Base-by-base conservation (phyloP, 2,888 invertebrate species). In the Patella pellucida region DNA sequence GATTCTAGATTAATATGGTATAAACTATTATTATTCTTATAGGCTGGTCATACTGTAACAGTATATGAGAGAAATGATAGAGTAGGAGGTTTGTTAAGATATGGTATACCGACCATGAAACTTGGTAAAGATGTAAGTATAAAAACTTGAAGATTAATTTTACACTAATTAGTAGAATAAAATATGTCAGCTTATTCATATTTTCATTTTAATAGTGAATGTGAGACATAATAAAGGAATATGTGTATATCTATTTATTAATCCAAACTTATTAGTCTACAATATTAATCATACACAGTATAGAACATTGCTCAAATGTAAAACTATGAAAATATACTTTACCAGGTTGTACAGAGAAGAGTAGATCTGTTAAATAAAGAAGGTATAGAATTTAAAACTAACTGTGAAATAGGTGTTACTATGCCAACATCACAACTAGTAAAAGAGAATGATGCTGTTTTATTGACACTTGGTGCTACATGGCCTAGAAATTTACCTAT, bases 51-150 rank as follows among this genome's bases (percentile, higher is more conserved):
- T 92, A 92, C 92, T n/a, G 97, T 99, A 1, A 97, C 97, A 0
- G 98, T 99, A 62, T 99, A 95, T 92, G 99, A 99, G 91, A 94
- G 99, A 76, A 99, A 99, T 92, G 98, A 99, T 92, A 94, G 97
- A 14, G 93, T 97, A 4, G 99, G 99, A 76, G 99, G 99, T 0
- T 93, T 99, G 31, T 92, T 99, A 71, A 96, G 97, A 89, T 99
- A 99, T 91, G 99, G 99, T 77, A 99, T 99, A 90, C 99, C 99
- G 19, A 97, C 97, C 11, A 99, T 99, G 99, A 99, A 99, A 92
- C 93, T 99, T 14, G 95, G 96, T 88, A 99, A 99, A 92, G 94
- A 95, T 79, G 96, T 97, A 81, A 78, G 85, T 75, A 41, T 1
- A 41, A 41, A 41, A 41, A 41, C 41, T 41, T 41, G 31, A 41